A percentile compares a stretch with the other conserved stretches of the same genome.
Evolutionary conservation across 2,888 invertebrate genomes (phyloP).

Genomic region (Seladonia tumulorum): DNA sequence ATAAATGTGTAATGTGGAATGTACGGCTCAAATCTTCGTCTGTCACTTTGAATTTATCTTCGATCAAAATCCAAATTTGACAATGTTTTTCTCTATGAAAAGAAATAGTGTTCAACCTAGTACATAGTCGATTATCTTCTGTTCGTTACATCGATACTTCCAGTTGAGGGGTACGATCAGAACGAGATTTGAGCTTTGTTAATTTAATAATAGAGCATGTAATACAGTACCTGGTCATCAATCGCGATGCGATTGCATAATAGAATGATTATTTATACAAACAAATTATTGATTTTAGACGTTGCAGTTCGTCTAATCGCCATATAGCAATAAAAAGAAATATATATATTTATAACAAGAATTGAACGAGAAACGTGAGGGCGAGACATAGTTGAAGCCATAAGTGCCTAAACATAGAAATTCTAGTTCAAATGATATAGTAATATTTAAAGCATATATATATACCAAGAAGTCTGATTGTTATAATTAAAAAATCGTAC

Average conservation of each 20-base stretch:
- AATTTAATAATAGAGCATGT: conserved; percentile 34
- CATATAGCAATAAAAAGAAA: conserved; percentile 16
- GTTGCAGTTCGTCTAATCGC: neutral
- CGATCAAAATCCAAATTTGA: neutral
- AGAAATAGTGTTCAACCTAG: neutral
- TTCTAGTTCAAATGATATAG: conserved; percentile 12
- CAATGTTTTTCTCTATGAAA: neutral
- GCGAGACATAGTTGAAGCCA: conserved; percentile 1
- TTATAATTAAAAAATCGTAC: conserved; percentile 5
- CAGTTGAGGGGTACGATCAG: neutral
- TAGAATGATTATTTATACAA: conserved; percentile 32
- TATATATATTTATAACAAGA: conserved; percentile 3
- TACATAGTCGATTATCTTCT: neutral
- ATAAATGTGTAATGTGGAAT: neutral
- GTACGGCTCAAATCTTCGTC: neutral
- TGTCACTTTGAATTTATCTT: neutral
- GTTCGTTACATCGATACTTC: neutral
- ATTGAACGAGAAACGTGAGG: neutral
- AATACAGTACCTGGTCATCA: conserved; percentile 44
- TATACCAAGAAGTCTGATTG: conserved; percentile 29
- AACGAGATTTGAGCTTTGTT: neutral
- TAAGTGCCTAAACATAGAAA: neutral
- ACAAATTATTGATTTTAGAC: neutral
- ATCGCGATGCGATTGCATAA: conserved; percentile 31
- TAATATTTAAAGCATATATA: conserved; percentile 16